Percentiles rank a stretch among this genome's conserved stretches.
These are phyloP conservation scores for Tragelaphus imberbis DNA, from an alignment of 2,113 vertebrate species.

Conservation along the genomic window DNA sequence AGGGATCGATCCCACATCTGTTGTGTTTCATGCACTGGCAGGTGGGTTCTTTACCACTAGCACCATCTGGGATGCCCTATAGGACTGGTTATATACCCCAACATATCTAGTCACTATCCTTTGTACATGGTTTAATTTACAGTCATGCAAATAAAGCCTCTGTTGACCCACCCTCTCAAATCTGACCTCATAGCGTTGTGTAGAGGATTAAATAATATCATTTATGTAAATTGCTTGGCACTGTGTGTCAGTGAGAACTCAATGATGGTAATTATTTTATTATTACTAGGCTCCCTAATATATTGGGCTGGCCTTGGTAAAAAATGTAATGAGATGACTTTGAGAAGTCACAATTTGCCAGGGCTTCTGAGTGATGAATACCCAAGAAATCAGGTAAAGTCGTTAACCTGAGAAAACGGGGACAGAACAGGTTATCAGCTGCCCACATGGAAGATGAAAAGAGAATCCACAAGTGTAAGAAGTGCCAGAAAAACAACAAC, in stretches of 20 bases:
- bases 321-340: constrained; percentile 34
- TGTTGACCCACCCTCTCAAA: background rate
- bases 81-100: background rate
- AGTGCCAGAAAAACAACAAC: background rate
- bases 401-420: background rate
- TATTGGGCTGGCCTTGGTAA: background rate
- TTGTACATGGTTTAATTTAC: background rate
- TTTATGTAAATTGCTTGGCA: background rate
- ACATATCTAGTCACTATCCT: background rate
- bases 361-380: constrained; percentile 15
- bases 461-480: background rate
- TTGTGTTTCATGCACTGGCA: background rate
- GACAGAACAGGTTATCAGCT: background rate
- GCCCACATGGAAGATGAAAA: background rate
- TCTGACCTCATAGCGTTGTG: background rate
- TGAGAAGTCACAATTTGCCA: constrained; percentile 1
- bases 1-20: background rate
- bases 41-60: background rate
- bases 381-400: constrained; percentile 9
- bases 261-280: constrained; percentile 30
- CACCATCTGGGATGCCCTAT: background rate
- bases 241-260: background rate
- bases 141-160: constrained; percentile 4
- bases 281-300: background rate
- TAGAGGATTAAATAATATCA: constrained; percentile 3